A percentile compares a stretch with the other conserved stretches of the same genome.
phyloP scores from a whole-genome alignment of 2,888 invertebrate genomes.

The Podabrus alpinus region DNA sequence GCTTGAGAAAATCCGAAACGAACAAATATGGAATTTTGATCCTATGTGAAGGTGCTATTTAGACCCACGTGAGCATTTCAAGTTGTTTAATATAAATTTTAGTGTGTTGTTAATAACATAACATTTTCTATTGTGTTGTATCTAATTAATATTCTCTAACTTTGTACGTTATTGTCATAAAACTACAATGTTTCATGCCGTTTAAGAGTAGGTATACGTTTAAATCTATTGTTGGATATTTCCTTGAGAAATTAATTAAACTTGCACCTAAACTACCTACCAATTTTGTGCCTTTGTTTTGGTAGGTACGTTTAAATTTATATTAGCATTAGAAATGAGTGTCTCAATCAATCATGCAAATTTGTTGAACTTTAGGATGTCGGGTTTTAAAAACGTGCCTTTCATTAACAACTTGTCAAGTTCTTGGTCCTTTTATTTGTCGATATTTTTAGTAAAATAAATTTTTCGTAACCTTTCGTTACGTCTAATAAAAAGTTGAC shows the following conservation, averaged over 20 bases:
- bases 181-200: background rate
- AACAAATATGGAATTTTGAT: background rate
- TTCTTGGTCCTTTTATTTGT: background rate
- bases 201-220: background rate
- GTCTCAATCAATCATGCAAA: background rate
- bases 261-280: background rate
- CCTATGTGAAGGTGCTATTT: background rate
- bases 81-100: background rate
- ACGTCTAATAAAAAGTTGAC: background rate
- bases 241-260: slow-evolving; percentile 3
- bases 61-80: background rate
- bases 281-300: background rate
- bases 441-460: too few species aligned
- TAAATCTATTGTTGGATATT: background rate
- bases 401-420: background rate
- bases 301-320: background rate
- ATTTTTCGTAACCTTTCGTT: background rate
- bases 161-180: background rate
- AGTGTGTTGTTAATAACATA: background rate
- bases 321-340: background rate
- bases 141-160: background rate
- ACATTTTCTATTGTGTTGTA: background rate
- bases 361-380: background rate
- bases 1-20: background rate
- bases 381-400: background rate